phyloP scores from a whole-genome alignment of 1,140 invertebrate species.

The Fopius arisanus region DNA sequence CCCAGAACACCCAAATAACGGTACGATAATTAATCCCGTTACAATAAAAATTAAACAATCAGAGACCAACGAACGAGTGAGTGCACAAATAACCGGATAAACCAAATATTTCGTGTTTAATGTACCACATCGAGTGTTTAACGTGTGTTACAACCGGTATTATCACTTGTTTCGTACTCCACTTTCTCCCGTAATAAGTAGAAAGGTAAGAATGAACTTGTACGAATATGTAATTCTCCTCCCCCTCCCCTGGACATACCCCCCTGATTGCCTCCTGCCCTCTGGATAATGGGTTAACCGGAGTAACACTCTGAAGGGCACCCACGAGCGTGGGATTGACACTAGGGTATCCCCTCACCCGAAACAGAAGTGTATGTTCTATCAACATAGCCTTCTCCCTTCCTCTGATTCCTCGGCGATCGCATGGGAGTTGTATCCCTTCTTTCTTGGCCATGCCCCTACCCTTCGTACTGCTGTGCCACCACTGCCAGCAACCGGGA shows the following conservation, averaged over 20 bases:
- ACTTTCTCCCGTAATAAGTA: no score
- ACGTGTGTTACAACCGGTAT: no score
- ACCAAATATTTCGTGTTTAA: no score
- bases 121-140: no score
- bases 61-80: neutral
- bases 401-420: slow-evolving; percentile 29
- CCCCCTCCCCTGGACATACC: no score
- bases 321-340: slow-evolving; percentile 30
- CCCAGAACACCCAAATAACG: neutral
- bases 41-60: neutral
- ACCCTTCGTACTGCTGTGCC: slow-evolving; percentile 30
- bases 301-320: slow-evolving; percentile 16
- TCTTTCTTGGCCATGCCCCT: slow-evolving; percentile 42
- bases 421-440: slow-evolving; percentile 37
- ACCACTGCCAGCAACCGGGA: slow-evolving; percentile 20
- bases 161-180: no score
- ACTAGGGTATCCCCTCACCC: slow-evolving; percentile 24
- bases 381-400: slow-evolving; percentile 30
- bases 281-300: no score
- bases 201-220: no score
- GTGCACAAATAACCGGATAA: neutral
- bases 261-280: no score
- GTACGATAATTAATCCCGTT: neutral
- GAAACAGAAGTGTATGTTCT: slow-evolving; percentile 27
- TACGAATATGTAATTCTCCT: no score